Evolutionary conservation across 2,113 vertebrate genomes (phyloP).

Genomic region (Eulemur macaco): DNA sequence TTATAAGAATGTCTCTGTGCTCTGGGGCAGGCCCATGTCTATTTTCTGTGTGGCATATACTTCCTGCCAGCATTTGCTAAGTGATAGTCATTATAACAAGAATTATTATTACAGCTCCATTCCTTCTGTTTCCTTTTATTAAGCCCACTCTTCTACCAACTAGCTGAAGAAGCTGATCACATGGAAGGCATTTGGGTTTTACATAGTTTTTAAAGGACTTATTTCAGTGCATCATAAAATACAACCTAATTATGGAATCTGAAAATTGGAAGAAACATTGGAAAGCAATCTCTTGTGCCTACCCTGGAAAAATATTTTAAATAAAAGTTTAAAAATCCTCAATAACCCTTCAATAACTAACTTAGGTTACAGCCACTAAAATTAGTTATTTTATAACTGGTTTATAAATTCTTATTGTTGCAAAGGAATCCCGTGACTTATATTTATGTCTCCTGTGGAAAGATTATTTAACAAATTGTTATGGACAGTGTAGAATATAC

Average conservation of each 20-base stretch:
- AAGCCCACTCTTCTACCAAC: not conserved
- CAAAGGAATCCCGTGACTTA: not conserved
- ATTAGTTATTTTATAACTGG: not conserved
- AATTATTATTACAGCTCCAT: not conserved
- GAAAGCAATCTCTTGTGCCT: not conserved
- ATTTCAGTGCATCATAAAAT: conserved; percentile 38
- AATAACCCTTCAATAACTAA: conserved; percentile 1
- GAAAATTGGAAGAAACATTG: conserved; percentile 27
- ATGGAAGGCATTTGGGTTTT: conserved; percentile 53
- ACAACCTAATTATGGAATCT: conserved; percentile 20
- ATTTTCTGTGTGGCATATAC: not conserved
- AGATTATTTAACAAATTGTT: not conserved
- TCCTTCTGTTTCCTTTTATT: conserved; percentile 34
- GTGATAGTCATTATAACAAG: conserved; percentile 33
- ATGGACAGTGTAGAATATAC: not conserved
- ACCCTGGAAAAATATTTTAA: conserved; percentile 38
- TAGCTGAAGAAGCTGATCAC: conserved; percentile 31
- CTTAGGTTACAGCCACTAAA: not conserved
- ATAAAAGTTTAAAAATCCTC: not conserved
- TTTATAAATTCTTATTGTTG: not conserved
- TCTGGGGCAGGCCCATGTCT: not conserved
- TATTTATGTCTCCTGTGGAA: not conserved
- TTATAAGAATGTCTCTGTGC: not conserved
- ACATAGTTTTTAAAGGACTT: conserved; percentile 17
- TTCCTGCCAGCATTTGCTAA: not conserved